Base-by-base conservation (phyloP, 2,797 vertebrate species). In the Taenioides sp. region DNA sequence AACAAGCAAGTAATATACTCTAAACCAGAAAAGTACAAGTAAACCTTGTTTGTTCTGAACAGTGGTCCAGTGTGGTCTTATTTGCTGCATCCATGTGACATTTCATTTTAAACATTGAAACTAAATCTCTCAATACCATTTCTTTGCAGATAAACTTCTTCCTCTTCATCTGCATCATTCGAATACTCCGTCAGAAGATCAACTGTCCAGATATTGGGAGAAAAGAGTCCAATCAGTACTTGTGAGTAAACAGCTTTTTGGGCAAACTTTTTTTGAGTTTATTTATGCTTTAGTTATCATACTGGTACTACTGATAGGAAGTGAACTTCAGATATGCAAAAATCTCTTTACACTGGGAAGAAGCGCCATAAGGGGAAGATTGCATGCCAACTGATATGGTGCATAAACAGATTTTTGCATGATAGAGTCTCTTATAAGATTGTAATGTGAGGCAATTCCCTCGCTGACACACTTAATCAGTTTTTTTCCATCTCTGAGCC, bases 131-230 rank as follows among this genome's bases (percentile, higher is more conserved):
- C 67, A 50, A 28, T 3, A 25, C 34, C 62, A 12, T 76, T 60
- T 50, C 43, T 68, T 67, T 68, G 37, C 87, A 99, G 98, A 95
- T 97, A 78, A 99, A 99, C 89, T 97, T 97, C 72, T 89, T 96
- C 75, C 93, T 99, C 28, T 99, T 99, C 83, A 95, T 98, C 78
- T 95, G 96, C 87, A 98, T 99, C 84, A 97, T 99, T 83, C 93
- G 96, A 34, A 98, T 99, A 84, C 92, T 99, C 70, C 94, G 96
- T 3, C 96, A 98, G 93, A 99, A 99, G 85, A 92, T 99, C 76
- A 97, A 96, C 80, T 97, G 97, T 54, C 96, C 97, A 1, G 96
- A 99, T 0, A 94, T 97, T 0, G 95, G 97, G 63, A 95, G 94
- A 81, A 96, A 92, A 0, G 95, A 98, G 84, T 96, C 95, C 85